Evolutionary conservation across 64 coral and sea anemone species (phyloP), one percentile per base, ranked within the genome.

Genomic region (Stichodactyla mertensii): DNA sequence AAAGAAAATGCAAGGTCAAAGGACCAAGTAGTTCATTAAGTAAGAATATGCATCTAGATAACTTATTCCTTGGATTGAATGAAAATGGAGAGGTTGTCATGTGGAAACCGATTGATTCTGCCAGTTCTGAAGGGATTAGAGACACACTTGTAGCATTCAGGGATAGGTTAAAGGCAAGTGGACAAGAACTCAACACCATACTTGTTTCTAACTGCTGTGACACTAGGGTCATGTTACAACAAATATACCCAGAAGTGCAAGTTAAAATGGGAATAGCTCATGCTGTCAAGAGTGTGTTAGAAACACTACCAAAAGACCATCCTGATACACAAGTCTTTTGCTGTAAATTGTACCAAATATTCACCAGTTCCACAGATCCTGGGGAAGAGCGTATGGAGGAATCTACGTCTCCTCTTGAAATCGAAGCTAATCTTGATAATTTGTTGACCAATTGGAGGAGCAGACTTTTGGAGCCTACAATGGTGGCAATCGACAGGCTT

Each of bases 181-280:
- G 62, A 27, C 60, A 74, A 20, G 79, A 71, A 77, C 74, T 98
- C 13, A 79, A 92, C 55, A 91, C 93, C 52, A 84, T 98, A 57
- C 83, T 98, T 60, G 95, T 90, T 10, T 86, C 90, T 20, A 89
- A 94, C 45, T 98, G 95, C 51, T 98, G 95, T 62, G 84, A 86
- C 27, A 89, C 81, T 18, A 64, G 80, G 83, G 77, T 81, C 11
- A 77, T 89, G 14, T 94, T 90, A 52, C 58, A 94, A 77, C 84
- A 70, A 53, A 83, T 98, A 22, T 98, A 94, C 90, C 90, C 90
- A 54, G 86, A 80, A 27, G 88, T 81, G 5, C 54, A 87, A 23
- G 56, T 94, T 20, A 87, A 86, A 62, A 66, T 98, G 28, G 88
- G 91, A 55, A 62, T 95, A 6, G 90, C 87, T 78, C 93, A 98